These are phyloP conservation scores for Mesopsocus fuscifrons DNA, from an alignment of 2,888 invertebrate genomes.

Conservation along the genomic window DNA sequence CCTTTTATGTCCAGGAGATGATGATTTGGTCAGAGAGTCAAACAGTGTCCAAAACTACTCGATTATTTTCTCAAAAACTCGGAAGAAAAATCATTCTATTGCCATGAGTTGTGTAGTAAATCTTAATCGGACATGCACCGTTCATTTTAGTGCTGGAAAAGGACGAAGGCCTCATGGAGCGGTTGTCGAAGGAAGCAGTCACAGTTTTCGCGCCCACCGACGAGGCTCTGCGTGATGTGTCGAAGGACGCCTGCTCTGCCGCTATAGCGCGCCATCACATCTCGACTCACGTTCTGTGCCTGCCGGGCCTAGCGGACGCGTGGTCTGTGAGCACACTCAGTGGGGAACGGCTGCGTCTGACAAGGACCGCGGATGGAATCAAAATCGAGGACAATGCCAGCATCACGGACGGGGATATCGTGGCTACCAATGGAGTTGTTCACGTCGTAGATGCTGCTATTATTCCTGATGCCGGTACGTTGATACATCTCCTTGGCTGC, in stretches of 20 bases:
- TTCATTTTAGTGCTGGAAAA: not conserved
- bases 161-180: not conserved
- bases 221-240: not conserved
- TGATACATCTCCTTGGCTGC: no score
- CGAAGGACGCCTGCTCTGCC: not conserved
- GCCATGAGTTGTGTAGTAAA: no score
- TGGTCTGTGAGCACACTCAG: not conserved
- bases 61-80: no score
- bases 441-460: not conserved
- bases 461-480: not conserved
- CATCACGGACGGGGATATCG: not conserved
- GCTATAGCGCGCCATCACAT: not conserved
- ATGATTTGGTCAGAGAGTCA: no score
- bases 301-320: not conserved
- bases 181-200: not conserved
- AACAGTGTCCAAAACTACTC: no score
- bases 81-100: no score
- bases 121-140: no score
- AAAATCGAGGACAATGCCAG: not conserved
- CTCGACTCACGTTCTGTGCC: not conserved
- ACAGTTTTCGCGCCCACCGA: not conserved
- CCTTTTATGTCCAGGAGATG: no score
- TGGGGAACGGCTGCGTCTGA: not conserved
- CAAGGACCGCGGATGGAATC: not conserved
- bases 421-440: not conserved